Conservation (phyloP, 2,888 invertebrate species). For the Zele albiditarsus region DNA sequence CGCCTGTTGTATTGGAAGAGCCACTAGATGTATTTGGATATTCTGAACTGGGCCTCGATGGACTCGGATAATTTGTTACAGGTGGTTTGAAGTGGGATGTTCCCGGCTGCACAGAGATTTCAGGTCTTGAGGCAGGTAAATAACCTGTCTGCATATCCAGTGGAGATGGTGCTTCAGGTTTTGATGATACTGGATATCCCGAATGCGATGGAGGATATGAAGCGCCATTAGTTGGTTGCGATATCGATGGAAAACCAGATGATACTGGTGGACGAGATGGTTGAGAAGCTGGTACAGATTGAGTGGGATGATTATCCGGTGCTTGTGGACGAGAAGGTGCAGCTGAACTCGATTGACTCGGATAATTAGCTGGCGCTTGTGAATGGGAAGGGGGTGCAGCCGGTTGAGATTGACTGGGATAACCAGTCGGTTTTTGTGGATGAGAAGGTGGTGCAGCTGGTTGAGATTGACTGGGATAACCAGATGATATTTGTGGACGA, state of each 20-base stretch:
- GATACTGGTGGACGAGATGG: no score
- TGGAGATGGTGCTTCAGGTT: slow-evolving; percentile 13
- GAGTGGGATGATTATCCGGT: not conserved
- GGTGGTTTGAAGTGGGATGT: slow-evolving; percentile 14
- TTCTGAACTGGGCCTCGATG: not conserved
- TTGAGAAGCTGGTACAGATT: no score
- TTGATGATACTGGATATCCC: slow-evolving; percentile 49
- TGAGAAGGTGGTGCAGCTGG: not conserved
- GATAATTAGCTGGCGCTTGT: no score
- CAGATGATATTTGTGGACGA: slow-evolving; percentile 1
- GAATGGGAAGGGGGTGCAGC: not conserved
- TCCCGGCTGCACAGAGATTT: not conserved
- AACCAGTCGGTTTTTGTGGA: no score
- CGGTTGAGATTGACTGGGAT: no score
- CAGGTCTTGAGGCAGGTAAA: slow-evolving; percentile 38
- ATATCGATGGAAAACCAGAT: not conserved
- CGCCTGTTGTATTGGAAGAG: not conserved
- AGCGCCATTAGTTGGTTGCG: slow-evolving; percentile 7
- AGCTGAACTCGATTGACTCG: not conserved
- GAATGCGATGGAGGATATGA: slow-evolving; percentile 62
- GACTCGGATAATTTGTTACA: not conserved
- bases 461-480: slow-evolving; percentile 16
- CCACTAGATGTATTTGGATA: not conserved
- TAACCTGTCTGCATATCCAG: slow-evolving; percentile 21
- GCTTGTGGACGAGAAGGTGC: not conserved